Evolutionary conservation across 2,888 invertebrate species (phyloP).

Genomic region (Lamellibrachia satsuma): DNA sequence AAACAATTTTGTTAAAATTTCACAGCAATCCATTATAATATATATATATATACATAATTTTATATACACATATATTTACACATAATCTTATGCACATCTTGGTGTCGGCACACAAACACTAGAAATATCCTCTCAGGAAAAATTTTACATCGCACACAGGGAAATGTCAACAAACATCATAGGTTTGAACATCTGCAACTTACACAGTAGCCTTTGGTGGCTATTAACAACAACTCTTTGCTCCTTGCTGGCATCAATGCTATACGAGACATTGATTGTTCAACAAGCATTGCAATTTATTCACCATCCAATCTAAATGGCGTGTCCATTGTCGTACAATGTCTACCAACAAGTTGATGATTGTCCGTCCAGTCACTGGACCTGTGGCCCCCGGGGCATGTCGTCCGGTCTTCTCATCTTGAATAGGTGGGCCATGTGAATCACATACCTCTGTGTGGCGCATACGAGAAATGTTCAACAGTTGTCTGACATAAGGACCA

Average conservation of each 20-base stretch:
- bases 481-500: constrained; percentile 7
- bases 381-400: background rate
- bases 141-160: background rate
- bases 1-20: too few species aligned
- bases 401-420: background rate
- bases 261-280: background rate
- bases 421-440: background rate
- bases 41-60: too few species aligned
- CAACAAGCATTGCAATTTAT: background rate
- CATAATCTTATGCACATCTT: background rate
- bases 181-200: background rate
- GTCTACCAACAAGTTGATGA: background rate
- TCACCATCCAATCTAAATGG: background rate
- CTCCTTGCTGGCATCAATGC: background rate
- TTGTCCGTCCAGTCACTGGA: background rate
- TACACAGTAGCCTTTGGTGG: background rate
- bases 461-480: background rate
- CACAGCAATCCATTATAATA: background rate
- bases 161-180: background rate
- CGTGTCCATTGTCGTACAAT: background rate
- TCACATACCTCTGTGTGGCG: background rate
- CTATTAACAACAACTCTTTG: background rate
- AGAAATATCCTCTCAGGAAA: background rate
- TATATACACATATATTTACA: background rate
- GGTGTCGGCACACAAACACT: background rate